A percentile compares a stretch with the other conserved stretches of the same genome.
These are phyloP conservation scores for Taeniopygia guttata DNA, from an alignment of 2,797 vertebrate species.

Conservation along the genomic window DNA sequence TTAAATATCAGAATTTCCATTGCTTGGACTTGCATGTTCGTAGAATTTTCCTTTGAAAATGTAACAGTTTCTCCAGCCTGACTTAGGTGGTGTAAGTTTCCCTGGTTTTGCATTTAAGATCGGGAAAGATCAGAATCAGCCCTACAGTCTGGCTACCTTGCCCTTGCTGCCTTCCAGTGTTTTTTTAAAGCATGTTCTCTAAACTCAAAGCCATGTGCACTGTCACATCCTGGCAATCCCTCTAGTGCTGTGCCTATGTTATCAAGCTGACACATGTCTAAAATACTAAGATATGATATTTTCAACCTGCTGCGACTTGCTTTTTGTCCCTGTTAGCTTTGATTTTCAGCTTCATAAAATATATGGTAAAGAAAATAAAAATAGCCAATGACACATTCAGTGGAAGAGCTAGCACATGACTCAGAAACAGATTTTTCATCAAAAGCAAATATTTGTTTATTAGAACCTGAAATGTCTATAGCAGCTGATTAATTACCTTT, in stretches of 20 bases:
- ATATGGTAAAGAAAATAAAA: slow-evolving; percentile 32
- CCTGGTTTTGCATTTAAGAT: not conserved
- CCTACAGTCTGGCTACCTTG: slow-evolving; percentile 7
- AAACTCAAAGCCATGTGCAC: slow-evolving; percentile 53
- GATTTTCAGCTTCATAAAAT: slow-evolving; percentile 69
- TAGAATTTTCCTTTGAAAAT: not conserved
- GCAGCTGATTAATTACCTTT: not conserved
- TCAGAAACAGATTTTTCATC: slow-evolving; percentile 23
- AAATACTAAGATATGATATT: slow-evolving; percentile 70
- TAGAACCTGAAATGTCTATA: not conserved
- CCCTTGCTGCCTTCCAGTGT: slow-evolving; percentile 15
- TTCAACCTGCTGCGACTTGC: slow-evolving; percentile 69
- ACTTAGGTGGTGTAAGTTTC: not conserved
- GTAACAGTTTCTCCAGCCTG: not conserved
- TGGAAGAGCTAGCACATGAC: slow-evolving; percentile 13
- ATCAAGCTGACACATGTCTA: slow-evolving; percentile 80
- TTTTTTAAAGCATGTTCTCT: slow-evolving; percentile 27
- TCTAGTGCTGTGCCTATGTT: slow-evolving; percentile 58
- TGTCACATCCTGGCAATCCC: slow-evolving; percentile 62
- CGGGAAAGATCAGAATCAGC: slow-evolving; percentile 9
- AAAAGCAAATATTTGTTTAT: slow-evolving; percentile 9
- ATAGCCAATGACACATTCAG: slow-evolving; percentile 30
- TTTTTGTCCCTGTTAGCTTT: slow-evolving; percentile 70
- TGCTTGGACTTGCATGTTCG: not conserved
- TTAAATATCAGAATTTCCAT: not conserved